These are phyloP conservation scores for Dasypus novemcinctus DNA, from an alignment of 2,113 vertebrate species.

Conservation along the genomic window DNA sequence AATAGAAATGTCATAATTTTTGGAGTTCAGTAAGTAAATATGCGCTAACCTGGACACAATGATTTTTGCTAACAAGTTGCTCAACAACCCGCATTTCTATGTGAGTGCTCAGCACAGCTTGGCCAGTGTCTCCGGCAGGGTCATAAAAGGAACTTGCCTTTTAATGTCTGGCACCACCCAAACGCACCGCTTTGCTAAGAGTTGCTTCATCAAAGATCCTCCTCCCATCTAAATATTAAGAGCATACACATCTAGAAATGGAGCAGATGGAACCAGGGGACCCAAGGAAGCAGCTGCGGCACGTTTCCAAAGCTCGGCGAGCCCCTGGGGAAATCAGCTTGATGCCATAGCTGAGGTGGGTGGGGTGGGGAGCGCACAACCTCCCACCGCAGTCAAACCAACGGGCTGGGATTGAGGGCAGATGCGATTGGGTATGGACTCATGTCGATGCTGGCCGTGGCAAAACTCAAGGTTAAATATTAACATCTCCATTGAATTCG, in stretches of 20 bases:
- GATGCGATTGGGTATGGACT: fast-evolving
- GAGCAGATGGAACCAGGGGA: neutral
- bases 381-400: too few relatives aligned
- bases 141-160: fast-evolving
- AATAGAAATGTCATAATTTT: neutral
- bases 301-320: fast-evolving
- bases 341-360: neutral
- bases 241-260: neutral
- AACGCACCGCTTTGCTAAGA: neutral
- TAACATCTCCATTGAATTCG: neutral
- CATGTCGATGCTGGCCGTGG: neutral
- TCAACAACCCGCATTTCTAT: neutral
- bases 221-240: too few relatives aligned
- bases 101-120: neutral
- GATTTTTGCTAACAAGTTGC: neutral
- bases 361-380: fast-evolving
- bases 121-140: neutral
- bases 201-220: neutral
- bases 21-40: neutral
- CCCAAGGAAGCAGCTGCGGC: too few relatives aligned
- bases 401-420: fast-evolving
- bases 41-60: neutral
- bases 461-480: neutral
- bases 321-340: fast-evolving
- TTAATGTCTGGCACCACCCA: neutral